Evolutionary conservation across 2,888 invertebrate genomes (phyloP).

Genomic region (Hirtodrosophila cameraria): DNA sequence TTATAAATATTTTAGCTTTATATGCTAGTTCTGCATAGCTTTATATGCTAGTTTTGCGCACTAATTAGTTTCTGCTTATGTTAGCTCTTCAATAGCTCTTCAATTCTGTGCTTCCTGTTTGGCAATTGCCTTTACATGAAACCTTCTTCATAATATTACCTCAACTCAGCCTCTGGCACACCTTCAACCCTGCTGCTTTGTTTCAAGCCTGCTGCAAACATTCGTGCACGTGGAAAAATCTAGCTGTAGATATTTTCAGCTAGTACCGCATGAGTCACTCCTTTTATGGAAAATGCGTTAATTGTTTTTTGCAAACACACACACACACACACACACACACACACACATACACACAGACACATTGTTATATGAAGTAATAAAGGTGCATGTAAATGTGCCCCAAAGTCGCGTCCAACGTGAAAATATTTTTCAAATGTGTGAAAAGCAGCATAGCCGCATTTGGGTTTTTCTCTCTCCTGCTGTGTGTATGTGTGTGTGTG

Average conservation of each 20-base stretch:
- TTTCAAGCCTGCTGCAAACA: constrained; percentile 5
- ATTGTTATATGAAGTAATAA: constrained; percentile 1
- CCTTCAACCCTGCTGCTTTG: constrained; percentile 5
- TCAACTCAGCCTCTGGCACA: constrained; percentile 7
- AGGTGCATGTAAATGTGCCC: constrained; percentile 51
- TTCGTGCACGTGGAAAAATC: constrained; percentile 64
- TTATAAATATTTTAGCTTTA: no score
- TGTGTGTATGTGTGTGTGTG: background rate
- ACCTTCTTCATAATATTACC: background rate
- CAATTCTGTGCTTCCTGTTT: background rate
- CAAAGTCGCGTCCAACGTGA: constrained; percentile 58
- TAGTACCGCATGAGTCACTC: constrained; percentile 63
- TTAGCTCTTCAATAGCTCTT: background rate
- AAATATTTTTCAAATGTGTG: constrained; percentile 58
- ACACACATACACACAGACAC: background rate
- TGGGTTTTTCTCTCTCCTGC: background rate
- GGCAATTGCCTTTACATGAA: constrained; percentile 12
- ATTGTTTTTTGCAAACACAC: constrained; percentile 70
- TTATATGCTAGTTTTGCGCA: no score
- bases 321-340: constrained; percentile 6
- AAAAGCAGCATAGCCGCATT: background rate
- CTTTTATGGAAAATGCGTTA: constrained; percentile 64
- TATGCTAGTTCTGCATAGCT: no score
- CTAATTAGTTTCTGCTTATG: no score
- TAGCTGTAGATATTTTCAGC: constrained; percentile 48